Conservation (phyloP, 2,113 vertebrate species). For the Chelonoidis abingdonii region DNA sequence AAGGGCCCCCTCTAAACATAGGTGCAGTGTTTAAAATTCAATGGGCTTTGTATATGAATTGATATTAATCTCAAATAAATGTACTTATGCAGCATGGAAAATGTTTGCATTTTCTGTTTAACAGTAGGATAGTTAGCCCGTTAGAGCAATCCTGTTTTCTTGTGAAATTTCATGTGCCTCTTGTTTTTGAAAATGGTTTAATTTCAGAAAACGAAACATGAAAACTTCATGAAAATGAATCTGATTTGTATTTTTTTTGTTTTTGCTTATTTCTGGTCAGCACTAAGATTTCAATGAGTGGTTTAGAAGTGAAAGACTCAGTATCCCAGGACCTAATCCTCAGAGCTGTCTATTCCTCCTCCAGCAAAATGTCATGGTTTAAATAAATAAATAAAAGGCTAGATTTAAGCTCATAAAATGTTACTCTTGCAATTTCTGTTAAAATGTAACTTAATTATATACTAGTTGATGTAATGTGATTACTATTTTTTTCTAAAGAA, state of each 20-base stretch:
- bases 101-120: not conserved
- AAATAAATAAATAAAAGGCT: not conserved
- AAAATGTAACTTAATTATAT: not conserved
- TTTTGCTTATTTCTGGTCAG: not conserved
- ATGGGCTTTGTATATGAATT: not conserved
- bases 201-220: not conserved
- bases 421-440: not conserved
- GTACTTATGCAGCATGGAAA: not conserved
- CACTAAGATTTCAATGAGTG: not conserved
- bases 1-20: not conserved
- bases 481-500: not conserved
- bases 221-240: not conserved
- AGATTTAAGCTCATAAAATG: not conserved
- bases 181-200: not conserved
- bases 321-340: not conserved
- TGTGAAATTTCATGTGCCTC: not conserved
- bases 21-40: not conserved
- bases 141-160: not conserved
- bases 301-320: not conserved
- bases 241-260: no score
- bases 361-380: not conserved
- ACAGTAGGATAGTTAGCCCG: not conserved
- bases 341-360: not conserved
- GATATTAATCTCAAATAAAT: not conserved
- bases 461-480: not conserved